Evolutionary conservation across 1,140 invertebrate genomes (phyloP).

Genomic region (Pemphigus obesinymphae): DNA sequence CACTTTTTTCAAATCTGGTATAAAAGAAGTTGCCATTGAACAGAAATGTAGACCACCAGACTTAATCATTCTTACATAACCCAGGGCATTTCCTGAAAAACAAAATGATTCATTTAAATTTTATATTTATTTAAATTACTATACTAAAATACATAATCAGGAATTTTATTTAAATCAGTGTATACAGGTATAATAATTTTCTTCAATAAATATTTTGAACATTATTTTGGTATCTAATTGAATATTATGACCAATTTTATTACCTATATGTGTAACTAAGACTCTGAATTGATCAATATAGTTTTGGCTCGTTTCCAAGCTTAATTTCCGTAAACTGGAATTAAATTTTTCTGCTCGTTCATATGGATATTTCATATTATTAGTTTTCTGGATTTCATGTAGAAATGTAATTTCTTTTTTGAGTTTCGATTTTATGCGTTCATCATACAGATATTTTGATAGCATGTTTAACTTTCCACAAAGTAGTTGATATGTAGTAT

Average conservation of each 20-base stretch:
- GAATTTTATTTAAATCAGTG: not conserved
- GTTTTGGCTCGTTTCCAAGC: constrained; percentile 71
- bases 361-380: constrained; percentile 68
- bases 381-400: constrained; percentile 54
- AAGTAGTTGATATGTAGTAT: constrained; percentile 95
- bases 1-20: constrained; percentile 75
- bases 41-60: constrained; percentile 90
- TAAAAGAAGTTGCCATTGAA: constrained; percentile 82
- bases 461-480: constrained; percentile 90
- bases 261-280: constrained; percentile 87
- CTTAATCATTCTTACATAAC: constrained; percentile 89
- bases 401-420: constrained; percentile 81
- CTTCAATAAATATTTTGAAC: not conserved
- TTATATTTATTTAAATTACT: not conserved
- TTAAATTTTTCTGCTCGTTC: constrained; percentile 94
- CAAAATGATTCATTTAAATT: not conserved
- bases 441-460: constrained; percentile 97
- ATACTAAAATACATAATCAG: not conserved
- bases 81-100: constrained; percentile 81
- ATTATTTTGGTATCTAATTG: not conserved
- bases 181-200: not conserved
- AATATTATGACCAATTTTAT: constrained; percentile 44
- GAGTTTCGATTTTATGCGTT: constrained; percentile 93
- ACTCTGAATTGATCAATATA: constrained; percentile 91
- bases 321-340: constrained; percentile 83